Evolutionary conservation across 2,888 invertebrate species (phyloP).

Genomic region (Leucophenga maculata): DNA sequence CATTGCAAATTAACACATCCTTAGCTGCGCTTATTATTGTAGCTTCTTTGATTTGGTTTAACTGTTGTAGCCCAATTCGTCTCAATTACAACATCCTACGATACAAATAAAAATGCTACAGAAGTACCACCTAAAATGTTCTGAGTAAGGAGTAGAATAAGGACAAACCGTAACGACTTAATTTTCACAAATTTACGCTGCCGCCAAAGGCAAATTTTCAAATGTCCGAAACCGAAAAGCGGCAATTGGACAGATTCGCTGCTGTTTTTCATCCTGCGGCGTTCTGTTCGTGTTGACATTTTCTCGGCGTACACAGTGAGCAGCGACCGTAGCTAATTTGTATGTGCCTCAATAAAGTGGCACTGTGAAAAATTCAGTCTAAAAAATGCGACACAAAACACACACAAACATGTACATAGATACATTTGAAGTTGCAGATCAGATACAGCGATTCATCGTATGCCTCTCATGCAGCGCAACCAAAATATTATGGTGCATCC

Average conservation of each 20-base stretch:
- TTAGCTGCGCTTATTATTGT: slow-evolving; percentile 34
- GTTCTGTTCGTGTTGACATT: slow-evolving; percentile 34
- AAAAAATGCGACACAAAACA: slow-evolving; percentile 38
- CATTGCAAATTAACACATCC: slow-evolving; percentile 54
- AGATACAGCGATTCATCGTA: not conserved
- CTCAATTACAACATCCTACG: slow-evolving; percentile 64
- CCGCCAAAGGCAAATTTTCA: slow-evolving; percentile 24
- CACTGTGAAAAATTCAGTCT: slow-evolving; percentile 50
- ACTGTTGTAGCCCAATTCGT: slow-evolving; percentile 12
- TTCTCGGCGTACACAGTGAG: slow-evolving; percentile 27
- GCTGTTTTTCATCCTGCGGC: slow-evolving; percentile 49
- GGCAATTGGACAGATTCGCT: not conserved
- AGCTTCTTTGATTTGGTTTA: not conserved
- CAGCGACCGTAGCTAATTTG: slow-evolving; percentile 55
- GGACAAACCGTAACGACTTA: slow-evolving; percentile 60
- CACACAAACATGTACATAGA: not conserved
- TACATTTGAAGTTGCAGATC: too few relatives aligned
- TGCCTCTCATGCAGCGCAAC: slow-evolving; percentile 51
- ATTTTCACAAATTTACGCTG: slow-evolving; percentile 58
- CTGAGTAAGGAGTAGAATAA: slow-evolving; percentile 33
- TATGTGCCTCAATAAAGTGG: slow-evolving; percentile 53
- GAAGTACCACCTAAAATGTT: slow-evolving; percentile 62
- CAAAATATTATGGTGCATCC: slow-evolving; percentile 69
- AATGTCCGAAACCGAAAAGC: too few relatives aligned
- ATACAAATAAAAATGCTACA: slow-evolving; percentile 64